A percentile compares a stretch with the other conserved stretches of the same genome.
phyloP scores from a whole-genome alignment of 2,888 invertebrate genomes.

The Blera fallax region DNA sequence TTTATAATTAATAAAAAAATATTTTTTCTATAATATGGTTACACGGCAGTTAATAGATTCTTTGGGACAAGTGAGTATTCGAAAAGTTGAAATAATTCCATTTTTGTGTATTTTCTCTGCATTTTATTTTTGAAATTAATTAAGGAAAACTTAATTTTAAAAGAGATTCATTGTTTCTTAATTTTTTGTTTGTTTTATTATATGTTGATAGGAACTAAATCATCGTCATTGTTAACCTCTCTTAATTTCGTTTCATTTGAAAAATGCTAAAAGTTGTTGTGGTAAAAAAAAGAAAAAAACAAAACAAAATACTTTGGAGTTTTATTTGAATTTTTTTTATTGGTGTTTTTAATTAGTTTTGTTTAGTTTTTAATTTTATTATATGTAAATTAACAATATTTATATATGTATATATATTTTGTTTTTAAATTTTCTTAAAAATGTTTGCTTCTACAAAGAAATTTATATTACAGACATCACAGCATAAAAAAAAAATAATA shows the following conservation, averaged over 20 bases:
- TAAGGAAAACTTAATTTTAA: slow-evolving; percentile 25
- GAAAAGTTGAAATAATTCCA: not conserved
- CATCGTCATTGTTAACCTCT: slow-evolving; percentile 63
- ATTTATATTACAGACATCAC: slow-evolving; percentile 58
- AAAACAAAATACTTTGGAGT: slow-evolving; percentile 49
- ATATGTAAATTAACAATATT: slow-evolving; percentile 26
- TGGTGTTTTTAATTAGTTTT: slow-evolving; percentile 29
- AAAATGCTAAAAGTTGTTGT: slow-evolving; percentile 62
- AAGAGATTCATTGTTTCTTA: not conserved
- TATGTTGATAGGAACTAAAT: slow-evolving; percentile 71
- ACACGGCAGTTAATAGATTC: slow-evolving; percentile 28
- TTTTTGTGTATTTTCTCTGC: not conserved
- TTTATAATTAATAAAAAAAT: not conserved
- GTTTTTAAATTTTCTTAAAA: slow-evolving; percentile 1
- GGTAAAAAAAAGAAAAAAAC: slow-evolving; percentile 23
- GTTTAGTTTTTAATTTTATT: slow-evolving; percentile 3
- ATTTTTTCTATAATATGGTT: not conserved
- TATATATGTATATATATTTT: not conserved
- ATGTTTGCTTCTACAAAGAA: slow-evolving; percentile 36
- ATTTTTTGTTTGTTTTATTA: slow-evolving; percentile 27
- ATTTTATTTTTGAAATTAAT: slow-evolving; percentile 10
- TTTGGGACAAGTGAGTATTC: slow-evolving; percentile 18
- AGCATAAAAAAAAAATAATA: slow-evolving; percentile 26
- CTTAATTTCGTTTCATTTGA: slow-evolving; percentile 64
- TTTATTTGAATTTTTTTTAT: slow-evolving; percentile 34